Evolutionary conservation across 2,888 invertebrate species (phyloP).

Genomic region (Cantharis flavilabris): DNA sequence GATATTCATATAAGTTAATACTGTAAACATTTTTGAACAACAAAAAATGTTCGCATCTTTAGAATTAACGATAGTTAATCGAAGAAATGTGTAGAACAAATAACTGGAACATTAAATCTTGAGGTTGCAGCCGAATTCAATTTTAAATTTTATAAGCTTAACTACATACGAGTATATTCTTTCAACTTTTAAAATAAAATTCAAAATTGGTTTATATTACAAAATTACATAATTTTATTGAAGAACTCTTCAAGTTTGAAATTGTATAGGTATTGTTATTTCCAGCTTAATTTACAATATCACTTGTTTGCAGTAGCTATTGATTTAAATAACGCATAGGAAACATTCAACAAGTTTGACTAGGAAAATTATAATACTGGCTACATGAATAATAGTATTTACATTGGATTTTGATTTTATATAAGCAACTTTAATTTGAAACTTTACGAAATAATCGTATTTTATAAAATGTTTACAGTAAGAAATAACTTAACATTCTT

Average conservation of each 20-base stretch:
- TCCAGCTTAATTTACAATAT: background rate
- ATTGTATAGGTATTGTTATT: too few relatives aligned
- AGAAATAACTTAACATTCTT: background rate
- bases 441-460: background rate
- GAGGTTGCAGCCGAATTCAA: background rate
- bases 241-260: background rate
- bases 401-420: background rate
- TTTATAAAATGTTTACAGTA: background rate
- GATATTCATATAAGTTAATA: too few relatives aligned
- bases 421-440: background rate
- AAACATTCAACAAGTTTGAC: background rate
- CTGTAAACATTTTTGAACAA: too few relatives aligned
- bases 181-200: background rate
- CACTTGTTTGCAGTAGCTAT: background rate
- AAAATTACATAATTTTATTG: background rate
- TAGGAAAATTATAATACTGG: background rate
- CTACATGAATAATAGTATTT: background rate
- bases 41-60: too few relatives aligned
- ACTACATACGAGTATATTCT: too few relatives aligned
- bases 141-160: background rate
- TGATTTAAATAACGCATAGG: background rate
- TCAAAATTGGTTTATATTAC: too few relatives aligned
- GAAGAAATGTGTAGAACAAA: too few relatives aligned
- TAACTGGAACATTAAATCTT: background rate
- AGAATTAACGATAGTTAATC: too few relatives aligned